Evolutionary conservation across 1,140 invertebrate genomes (phyloP).

Genomic region (Diabrotica virgifera): DNA sequence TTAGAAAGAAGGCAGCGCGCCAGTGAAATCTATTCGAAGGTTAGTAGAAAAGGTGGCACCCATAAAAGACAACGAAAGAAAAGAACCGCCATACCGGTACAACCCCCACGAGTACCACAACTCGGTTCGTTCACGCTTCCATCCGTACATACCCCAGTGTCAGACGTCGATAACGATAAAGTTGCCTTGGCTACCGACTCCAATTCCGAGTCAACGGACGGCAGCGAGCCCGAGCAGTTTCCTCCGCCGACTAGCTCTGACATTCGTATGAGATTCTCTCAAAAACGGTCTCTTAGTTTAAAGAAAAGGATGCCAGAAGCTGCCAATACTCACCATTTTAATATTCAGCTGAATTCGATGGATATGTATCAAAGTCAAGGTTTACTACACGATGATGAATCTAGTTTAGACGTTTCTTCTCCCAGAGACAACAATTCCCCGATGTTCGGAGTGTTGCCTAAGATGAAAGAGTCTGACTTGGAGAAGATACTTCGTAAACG

Average conservation of each 20-base stretch:
- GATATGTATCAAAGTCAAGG: constrained; percentile 45
- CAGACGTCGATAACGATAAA: constrained; percentile 44
- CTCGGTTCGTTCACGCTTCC: constrained; percentile 56
- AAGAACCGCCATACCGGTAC: constrained; percentile 74
- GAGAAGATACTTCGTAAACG: constrained; percentile 64
- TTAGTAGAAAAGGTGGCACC: constrained; percentile 68
- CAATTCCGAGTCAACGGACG: constrained; percentile 55
- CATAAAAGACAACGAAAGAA: constrained; percentile 78
- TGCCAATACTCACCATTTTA: constrained; percentile 43
- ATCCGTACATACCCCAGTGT: constrained; percentile 51
- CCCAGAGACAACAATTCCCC: constrained; percentile 68
- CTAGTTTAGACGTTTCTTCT: constrained; percentile 65
- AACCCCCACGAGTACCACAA: constrained; percentile 78
- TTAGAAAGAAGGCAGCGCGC: constrained; percentile 66
- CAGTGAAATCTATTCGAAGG: constrained; percentile 63
- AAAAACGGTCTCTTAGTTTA: constrained; percentile 47
- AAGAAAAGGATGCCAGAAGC: constrained; percentile 48
- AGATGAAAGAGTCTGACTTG: constrained; percentile 58
- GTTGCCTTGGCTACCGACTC: constrained; percentile 47
- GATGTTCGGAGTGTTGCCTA: constrained; percentile 62
- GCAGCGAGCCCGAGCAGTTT: constrained; percentile 50
- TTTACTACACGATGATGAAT: constrained; percentile 63
- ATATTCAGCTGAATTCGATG: constrained; percentile 44
- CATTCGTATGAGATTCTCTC: constrained; percentile 38
- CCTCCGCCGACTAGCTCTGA: constrained; percentile 31